These are phyloP conservation scores for Lagorchestes hirsutus DNA, from an alignment of 2,797 vertebrate species.

Conservation along the genomic window DNA sequence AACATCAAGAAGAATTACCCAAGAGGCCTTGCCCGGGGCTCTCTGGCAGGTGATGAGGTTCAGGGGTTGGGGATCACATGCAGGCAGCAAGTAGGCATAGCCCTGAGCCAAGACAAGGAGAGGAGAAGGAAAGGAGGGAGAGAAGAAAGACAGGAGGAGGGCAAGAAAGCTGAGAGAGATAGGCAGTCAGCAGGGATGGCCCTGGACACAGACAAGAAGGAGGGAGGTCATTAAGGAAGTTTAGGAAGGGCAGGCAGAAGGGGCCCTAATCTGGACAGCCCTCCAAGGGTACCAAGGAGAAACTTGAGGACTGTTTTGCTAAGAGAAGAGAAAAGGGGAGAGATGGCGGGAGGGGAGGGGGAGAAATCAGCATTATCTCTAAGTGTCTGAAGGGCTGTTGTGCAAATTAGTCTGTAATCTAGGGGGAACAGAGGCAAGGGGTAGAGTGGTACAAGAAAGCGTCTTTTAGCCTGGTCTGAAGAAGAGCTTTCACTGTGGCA, in stretches of 20 bases:
- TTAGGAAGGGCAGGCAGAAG: not conserved
- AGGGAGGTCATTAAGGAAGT: too few relatives aligned
- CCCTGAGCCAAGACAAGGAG: not conserved
- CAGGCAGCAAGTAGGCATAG: not conserved
- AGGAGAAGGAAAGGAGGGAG: not conserved
- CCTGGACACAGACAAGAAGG: too few relatives aligned
- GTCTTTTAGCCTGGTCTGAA: not conserved
- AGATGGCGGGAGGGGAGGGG: too few relatives aligned
- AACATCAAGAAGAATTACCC: constrained; percentile 70
- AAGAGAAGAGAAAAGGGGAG: not conserved
- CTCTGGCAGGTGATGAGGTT: not conserved
- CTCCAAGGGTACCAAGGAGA: not conserved
- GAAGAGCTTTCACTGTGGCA: not conserved
- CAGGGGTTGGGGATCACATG: not conserved
- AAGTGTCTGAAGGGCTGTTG: not conserved
- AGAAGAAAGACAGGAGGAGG: not conserved
- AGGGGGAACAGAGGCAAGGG: too few relatives aligned
- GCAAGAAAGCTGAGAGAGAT: not conserved
- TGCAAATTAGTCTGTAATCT: not conserved
- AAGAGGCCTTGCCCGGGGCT: constrained; percentile 17
- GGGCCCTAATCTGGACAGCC: not conserved
- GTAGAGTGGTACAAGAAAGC: not conserved
- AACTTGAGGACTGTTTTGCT: not conserved
- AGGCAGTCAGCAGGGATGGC: too few relatives aligned
- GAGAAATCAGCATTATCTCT: not conserved